Evolutionary conservation across 2,888 invertebrate genomes (phyloP).

Genomic region (Pristionchus arcanus): DNA sequence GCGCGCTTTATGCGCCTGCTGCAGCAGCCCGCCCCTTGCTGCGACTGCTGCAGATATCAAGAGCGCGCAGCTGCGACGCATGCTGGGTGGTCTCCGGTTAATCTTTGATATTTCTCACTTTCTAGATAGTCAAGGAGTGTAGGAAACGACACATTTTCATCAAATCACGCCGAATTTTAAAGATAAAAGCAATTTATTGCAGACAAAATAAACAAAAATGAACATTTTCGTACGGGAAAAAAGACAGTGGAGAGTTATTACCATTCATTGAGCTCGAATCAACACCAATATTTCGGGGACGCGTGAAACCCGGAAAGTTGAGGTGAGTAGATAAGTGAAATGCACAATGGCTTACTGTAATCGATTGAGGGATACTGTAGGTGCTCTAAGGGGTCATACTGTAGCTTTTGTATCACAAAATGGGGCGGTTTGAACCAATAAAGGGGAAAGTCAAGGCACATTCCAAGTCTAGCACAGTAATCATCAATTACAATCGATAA

Average conservation of each 20-base stretch:
- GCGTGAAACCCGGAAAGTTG: background rate
- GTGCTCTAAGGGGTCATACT: too few relatives aligned
- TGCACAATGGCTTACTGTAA: constrained; percentile 4
- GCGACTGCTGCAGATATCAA: constrained; percentile 16
- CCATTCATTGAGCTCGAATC: constrained; percentile 27
- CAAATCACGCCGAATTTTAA: background rate
- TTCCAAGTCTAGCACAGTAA: background rate
- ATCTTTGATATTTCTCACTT: constrained; percentile 7
- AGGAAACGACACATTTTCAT: background rate
- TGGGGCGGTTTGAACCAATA: constrained; percentile 31
- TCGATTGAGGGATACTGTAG: background rate
- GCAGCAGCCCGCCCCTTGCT: constrained; percentile 15
- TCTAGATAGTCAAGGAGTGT: background rate
- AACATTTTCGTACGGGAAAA: background rate
- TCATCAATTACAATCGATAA: constrained; percentile 22
- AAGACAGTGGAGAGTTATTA: constrained; percentile 6
- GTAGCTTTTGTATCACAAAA: constrained; percentile 39
- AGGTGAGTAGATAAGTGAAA: constrained; percentile 43
- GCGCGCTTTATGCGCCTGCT: background rate
- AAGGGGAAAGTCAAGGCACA: constrained; percentile 42
- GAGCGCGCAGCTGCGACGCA: constrained; percentile 28
- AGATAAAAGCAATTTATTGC: constrained; percentile 19
- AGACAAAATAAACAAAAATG: background rate
- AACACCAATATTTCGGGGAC: constrained; percentile 45
- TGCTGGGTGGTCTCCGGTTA: background rate